phyloP scores from a whole-genome alignment of 2,113 vertebrate genomes.

The Plotosus lineatus region DNA sequence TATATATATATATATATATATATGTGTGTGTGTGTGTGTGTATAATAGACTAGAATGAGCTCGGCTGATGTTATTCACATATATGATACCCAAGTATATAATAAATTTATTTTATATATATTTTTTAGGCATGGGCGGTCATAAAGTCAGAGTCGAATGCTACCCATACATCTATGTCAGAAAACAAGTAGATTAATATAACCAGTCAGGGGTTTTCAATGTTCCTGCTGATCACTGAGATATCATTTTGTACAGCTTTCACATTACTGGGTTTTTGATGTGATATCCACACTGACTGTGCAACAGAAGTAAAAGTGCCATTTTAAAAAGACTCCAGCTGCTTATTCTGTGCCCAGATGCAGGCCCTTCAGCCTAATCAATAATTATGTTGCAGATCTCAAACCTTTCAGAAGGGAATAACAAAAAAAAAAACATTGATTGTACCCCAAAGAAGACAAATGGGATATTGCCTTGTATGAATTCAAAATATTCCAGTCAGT shows the following conservation, averaged over 20 bases:
- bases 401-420: conserved; percentile 38
- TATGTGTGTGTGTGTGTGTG: too few relatives aligned
- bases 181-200: too few relatives aligned
- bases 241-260: neutral
- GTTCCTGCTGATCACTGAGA: neutral
- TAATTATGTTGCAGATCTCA: conserved; percentile 43
- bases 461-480: conserved; percentile 19
- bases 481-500: conserved; percentile 24
- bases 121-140: too few relatives aligned
- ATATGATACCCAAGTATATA: too few relatives aligned
- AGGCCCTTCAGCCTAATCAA: conserved; percentile 36
- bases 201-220: too few relatives aligned
- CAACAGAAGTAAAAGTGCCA: conserved; percentile 13
- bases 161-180: too few relatives aligned
- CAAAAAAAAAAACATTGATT: conserved; percentile 44
- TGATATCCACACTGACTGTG: too few relatives aligned
- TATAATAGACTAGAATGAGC: too few relatives aligned
- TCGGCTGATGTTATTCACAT: too few relatives aligned
- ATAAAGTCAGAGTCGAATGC: too few relatives aligned
- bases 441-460: conserved; percentile 40
- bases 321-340: conserved; percentile 37
- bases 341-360: conserved; percentile 37
- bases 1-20: too few relatives aligned
- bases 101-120: too few relatives aligned
- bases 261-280: conserved; percentile 1